Conservation (phyloP, 1,140 invertebrate genomes). For the Caenorhabditis latens region DNA sequence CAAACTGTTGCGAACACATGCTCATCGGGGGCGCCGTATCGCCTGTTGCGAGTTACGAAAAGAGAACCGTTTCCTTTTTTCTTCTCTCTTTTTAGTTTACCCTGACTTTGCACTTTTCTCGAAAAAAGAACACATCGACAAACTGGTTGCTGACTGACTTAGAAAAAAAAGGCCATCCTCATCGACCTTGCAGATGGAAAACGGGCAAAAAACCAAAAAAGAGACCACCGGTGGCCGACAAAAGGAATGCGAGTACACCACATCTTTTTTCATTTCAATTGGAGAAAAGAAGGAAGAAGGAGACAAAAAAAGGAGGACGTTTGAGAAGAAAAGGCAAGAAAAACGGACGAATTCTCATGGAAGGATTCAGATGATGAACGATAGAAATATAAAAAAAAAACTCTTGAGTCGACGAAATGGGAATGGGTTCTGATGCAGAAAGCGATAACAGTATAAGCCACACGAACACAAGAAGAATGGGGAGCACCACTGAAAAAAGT, state of each 20-base stretch:
- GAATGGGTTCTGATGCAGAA: neutral
- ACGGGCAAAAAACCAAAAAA: slow-evolving; percentile 11
- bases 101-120: slow-evolving; percentile 27
- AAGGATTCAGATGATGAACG: slow-evolving; percentile 52
- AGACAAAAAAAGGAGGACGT: slow-evolving; percentile 3
- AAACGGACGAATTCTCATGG: slow-evolving; percentile 10
- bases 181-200: slow-evolving; percentile 40
- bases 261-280: neutral
- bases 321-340: neutral
- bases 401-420: neutral
- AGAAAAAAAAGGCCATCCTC: slow-evolving; percentile 15
- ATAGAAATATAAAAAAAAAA: neutral
- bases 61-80: neutral
- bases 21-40: neutral
- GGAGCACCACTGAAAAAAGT: no score
- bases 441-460: neutral
- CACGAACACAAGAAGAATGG: neutral
- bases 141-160: slow-evolving; percentile 7
- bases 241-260: slow-evolving; percentile 12
- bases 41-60: neutral
- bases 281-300: neutral
- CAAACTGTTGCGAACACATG: slow-evolving; percentile 36
- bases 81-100: slow-evolving; percentile 19
- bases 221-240: slow-evolving; percentile 4
- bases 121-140: neutral